Percentiles rank a stretch among this genome's conserved stretches.
Evolutionary conservation across 2,888 invertebrate species (phyloP).

Genomic region (Lacanobia wlatinum): DNA sequence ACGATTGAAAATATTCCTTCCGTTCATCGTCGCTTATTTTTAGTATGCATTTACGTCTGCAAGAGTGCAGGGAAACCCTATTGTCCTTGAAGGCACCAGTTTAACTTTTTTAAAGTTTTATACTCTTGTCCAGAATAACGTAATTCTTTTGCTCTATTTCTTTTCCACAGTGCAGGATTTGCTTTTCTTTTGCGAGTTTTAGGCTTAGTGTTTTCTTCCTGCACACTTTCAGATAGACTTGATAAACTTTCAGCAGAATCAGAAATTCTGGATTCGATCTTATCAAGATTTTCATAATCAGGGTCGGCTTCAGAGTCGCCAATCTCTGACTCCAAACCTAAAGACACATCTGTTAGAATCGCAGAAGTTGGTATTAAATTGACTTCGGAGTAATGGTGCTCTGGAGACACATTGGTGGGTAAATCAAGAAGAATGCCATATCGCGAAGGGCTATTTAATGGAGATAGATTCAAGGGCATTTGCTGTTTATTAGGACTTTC

Average conservation of each 20-base stretch:
- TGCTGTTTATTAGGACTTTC: too few relatives aligned
- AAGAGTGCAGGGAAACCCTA: too few relatives aligned
- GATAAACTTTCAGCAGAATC: slow-evolving; percentile 4
- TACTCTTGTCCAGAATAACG: slow-evolving; percentile 11
- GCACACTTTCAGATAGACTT: too few relatives aligned
- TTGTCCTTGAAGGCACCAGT: slow-evolving; percentile 1
- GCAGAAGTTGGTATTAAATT: not conserved
- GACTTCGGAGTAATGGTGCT: not conserved
- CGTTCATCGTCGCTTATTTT: not conserved
- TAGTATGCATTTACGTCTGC: too few relatives aligned
- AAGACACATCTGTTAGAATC: not conserved
- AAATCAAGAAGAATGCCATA: not conserved
- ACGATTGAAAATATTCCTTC: slow-evolving; percentile 5
- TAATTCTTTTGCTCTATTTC: slow-evolving; percentile 8
- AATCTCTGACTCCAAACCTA: slow-evolving; percentile 22
- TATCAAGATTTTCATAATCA: slow-evolving; percentile 20
- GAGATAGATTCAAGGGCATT: too few relatives aligned
- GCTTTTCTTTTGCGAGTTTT: too few relatives aligned
- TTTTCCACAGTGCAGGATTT: too few relatives aligned
- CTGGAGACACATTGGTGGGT: slow-evolving; percentile 6
- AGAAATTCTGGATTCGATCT: not conserved
- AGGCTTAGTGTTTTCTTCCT: too few relatives aligned
- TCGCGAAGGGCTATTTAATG: too few relatives aligned
- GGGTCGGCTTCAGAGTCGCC: slow-evolving; percentile 26
- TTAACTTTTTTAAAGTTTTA: slow-evolving; percentile 2